phyloP scores from a whole-genome alignment of 2,113 vertebrate genomes.

The Ovis aries region ARS-UI_Ramb_v3.0 NC_056060.1:64198501-64199000 shows the following conservation, averaged over 20 bases:
- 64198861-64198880: not conserved
- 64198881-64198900: not conserved
- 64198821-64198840: not conserved
- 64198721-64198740: not conserved
- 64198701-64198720: not conserved
- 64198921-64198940: not conserved
- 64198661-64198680: not conserved
- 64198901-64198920: not conserved
- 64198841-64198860: not conserved
- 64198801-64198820: not conserved
- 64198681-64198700: not conserved
- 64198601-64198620: constrained; percentile 4
- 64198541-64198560: not conserved
- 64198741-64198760: not conserved
- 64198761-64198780: not conserved
- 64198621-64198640: not conserved
- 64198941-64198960: not conserved
- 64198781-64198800: not conserved
- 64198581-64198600: not conserved
- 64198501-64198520: not conserved
- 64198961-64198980: constrained; percentile 31
- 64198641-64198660: not conserved
- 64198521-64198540: not conserved
- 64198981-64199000: not conserved
- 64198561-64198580: not conserved